Percentiles rank a stretch among this genome's conserved stretches.
Conservation (phyloP, 64 coral and sea anemone species). For the Hydrozoanthus tunicans region DNA sequence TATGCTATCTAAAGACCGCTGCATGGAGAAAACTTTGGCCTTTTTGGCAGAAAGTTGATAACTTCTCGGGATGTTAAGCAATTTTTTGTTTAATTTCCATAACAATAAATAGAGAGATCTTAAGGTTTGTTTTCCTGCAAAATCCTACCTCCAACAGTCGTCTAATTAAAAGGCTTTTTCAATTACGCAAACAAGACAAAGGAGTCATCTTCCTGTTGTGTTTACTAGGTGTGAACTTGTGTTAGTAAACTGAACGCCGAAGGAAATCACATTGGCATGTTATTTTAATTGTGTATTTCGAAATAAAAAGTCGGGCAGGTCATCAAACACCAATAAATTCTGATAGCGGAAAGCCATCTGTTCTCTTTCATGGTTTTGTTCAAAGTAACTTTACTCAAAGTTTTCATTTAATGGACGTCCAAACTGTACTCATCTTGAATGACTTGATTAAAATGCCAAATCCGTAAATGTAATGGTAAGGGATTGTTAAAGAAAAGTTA, state of each 20-base stretch:
- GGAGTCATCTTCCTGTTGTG: slow-evolving; percentile 20
- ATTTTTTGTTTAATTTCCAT: slow-evolving; percentile 39
- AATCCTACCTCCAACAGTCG: slow-evolving; percentile 25
- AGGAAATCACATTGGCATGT: slow-evolving; percentile 36
- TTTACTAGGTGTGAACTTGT: slow-evolving; percentile 21
- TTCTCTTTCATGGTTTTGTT: not conserved
- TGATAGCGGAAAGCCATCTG: slow-evolving; percentile 10
- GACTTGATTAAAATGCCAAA: slow-evolving; percentile 11
- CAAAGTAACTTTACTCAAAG: slow-evolving; percentile 5
- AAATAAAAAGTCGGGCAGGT: slow-evolving; percentile 29
- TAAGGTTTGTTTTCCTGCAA: slow-evolving; percentile 26
- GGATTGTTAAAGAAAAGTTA: not conserved
- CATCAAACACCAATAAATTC: slow-evolving; percentile 6
- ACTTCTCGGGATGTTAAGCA: not conserved
- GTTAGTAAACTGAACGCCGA: slow-evolving; percentile 43
- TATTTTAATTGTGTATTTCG: slow-evolving; percentile 24
- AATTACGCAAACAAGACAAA: slow-evolving; percentile 46
- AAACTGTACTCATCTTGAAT: not conserved
- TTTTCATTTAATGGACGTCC: slow-evolving; percentile 28
- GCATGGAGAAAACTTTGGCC: not conserved
- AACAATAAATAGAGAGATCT: slow-evolving; percentile 27
- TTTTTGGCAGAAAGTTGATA: not conserved
- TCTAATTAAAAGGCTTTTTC: slow-evolving; percentile 48
- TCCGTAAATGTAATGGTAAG: slow-evolving; percentile 27
- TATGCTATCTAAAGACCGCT: not conserved